A percentile compares a stretch with the other conserved stretches of the same genome.
These are phyloP conservation scores for Scaptomyza caliginosa DNA, from an alignment of 2,888 invertebrate species.

Conservation along the genomic window DNA sequence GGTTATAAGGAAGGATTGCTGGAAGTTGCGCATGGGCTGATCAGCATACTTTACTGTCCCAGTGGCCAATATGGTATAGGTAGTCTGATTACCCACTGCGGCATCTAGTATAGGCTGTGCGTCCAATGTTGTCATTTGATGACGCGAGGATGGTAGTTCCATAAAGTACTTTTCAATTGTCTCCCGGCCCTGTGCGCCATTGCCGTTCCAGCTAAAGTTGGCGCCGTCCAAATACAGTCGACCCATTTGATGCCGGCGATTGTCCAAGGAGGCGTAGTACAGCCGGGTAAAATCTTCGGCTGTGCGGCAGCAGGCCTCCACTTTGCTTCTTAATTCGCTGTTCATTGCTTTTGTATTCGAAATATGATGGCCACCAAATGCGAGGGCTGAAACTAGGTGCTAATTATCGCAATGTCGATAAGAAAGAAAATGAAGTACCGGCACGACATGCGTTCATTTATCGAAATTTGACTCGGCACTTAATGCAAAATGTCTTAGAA, in stretches of 20 bases:
- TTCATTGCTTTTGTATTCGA: neutral
- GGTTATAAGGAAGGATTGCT: conserved; percentile 94
- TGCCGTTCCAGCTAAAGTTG: conserved; percentile 96
- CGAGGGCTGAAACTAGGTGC: neutral
- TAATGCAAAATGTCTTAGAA: neutral
- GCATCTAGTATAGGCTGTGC: conserved; percentile 93
- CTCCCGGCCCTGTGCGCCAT: conserved; percentile 91
- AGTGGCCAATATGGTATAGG: conserved; percentile 92
- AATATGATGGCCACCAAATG: neutral
- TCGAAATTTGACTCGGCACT: neutral
- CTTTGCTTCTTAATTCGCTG: conserved; percentile 86
- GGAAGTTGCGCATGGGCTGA: conserved; percentile 88
- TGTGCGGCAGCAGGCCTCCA: conserved; percentile 92
- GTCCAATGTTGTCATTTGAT: conserved; percentile 91
- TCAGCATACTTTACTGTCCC: conserved; percentile 91
- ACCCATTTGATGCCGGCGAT: conserved; percentile 91
- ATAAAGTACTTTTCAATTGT: conserved; percentile 94
- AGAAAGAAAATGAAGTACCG: neutral
- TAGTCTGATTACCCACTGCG: conserved; percentile 90
- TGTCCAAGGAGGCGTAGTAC: conserved; percentile 95
- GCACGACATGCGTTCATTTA: neutral
- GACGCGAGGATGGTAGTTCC: conserved; percentile 92
- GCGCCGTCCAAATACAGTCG: conserved; percentile 93
- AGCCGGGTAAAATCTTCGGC: conserved; percentile 95
- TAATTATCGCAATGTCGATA: neutral